phyloP scores from a whole-genome alignment of 2,888 invertebrate genomes.

The Eristalinus aeneus region DNA sequence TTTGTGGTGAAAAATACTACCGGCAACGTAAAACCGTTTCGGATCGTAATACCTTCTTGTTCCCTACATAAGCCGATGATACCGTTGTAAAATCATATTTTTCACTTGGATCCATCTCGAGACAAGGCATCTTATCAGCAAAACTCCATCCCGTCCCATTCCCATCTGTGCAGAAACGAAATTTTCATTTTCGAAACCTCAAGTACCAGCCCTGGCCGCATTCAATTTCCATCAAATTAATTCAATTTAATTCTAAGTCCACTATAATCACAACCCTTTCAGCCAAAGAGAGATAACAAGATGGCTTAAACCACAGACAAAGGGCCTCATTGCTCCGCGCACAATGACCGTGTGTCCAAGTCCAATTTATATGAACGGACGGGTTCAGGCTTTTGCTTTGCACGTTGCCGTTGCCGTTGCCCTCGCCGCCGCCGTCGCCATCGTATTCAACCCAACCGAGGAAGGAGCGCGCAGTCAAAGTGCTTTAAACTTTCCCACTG shows the following conservation, averaged over 20 bases:
- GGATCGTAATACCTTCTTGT: neutral
- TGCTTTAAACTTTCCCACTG: conserved; percentile 68
- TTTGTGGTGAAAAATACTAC: too few relatives aligned
- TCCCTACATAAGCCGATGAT: neutral
- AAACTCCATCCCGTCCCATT: neutral
- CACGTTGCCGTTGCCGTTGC: neutral
- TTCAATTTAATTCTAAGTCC: conserved; percentile 70
- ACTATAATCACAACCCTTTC: conserved; percentile 67
- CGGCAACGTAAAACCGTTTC: too few relatives aligned
- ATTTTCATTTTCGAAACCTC: conserved; percentile 46
- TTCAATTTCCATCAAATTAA: conserved; percentile 69
- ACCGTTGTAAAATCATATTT: neutral
- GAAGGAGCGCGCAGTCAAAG: conserved; percentile 57
- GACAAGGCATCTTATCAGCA: neutral
- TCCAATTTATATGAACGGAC: conserved; percentile 36
- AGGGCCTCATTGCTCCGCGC: conserved; percentile 22
- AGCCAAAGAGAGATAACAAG: conserved; percentile 52
- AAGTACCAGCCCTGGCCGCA: conserved; percentile 51
- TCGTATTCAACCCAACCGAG: neutral
- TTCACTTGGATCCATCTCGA: neutral
- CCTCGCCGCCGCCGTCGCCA: neutral
- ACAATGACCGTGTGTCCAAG: conserved; percentile 2
- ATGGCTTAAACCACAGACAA: conserved; percentile 55
- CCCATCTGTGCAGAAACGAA: conserved; percentile 20
- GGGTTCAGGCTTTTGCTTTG: neutral